Conservation (phyloP, 2,888 invertebrate genomes). For the Eupsilia transversa region DNA sequence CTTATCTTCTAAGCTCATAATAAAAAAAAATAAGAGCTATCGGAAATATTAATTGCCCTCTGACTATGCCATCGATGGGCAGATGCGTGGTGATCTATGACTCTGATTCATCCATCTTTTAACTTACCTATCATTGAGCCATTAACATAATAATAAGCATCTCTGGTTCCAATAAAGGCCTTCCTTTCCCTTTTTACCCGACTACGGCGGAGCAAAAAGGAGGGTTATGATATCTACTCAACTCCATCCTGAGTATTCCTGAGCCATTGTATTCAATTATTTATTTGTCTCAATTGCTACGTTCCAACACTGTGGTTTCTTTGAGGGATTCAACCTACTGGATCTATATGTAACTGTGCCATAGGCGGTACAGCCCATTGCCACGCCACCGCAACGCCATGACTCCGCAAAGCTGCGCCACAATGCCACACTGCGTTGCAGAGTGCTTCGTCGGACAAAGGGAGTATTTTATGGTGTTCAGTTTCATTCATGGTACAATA, state of each 20-base stretch:
- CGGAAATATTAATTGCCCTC: neutral
- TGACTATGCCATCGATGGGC: neutral
- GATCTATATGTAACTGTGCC: neutral
- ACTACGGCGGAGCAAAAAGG: no score
- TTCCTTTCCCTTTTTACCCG: neutral
- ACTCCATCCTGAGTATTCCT: neutral
- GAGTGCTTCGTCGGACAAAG: constrained; percentile 25
- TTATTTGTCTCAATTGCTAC: neutral
- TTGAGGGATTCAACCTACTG: neutral
- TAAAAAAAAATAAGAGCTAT: neutral
- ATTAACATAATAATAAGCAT: neutral
- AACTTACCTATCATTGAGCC: neutral
- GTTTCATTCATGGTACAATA: constrained; percentile 32
- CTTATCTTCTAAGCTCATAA: neutral
- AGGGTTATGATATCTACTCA: no score
- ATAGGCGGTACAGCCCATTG: neutral
- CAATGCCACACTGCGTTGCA: neutral
- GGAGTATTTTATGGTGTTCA: constrained; percentile 16
- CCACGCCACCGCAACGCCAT: neutral
- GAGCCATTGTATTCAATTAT: neutral
- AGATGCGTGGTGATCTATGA: neutral
- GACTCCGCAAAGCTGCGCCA: neutral
- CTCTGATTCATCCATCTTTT: neutral
- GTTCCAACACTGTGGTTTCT: neutral
- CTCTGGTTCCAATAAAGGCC: neutral